Evolutionary conservation across 30 jellyfish, hydroid and myxozoan species (phyloP), one percentile per base, ranked within the genome.

Genomic region (Chironex yamaguchii): DNA sequence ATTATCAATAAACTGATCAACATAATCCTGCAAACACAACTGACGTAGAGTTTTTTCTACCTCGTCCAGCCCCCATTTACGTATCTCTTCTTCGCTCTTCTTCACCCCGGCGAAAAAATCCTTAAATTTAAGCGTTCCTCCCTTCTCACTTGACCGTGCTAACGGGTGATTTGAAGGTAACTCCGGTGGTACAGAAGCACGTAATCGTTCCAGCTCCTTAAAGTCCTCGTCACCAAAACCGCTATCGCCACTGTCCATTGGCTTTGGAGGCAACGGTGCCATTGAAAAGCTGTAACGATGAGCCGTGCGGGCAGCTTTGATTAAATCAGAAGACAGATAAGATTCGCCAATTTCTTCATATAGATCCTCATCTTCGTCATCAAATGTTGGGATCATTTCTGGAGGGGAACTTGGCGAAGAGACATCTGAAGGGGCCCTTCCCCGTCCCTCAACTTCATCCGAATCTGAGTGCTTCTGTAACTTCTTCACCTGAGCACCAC

Each of bases 171-270:
- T 92, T 20, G 87, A 96, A 31, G 98, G 97, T 13, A 92, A 71
- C 22, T 96, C 97, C 24, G 98, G 98, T 4, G 98, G 98, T 9
- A n/a, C 33, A 29, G 76, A 76, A n/a, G 71, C 71, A 64, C 83
- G 49, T 36, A 36, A 84, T 25, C 36, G 52, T 3, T 84, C 88
- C 62, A 84, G 28, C 27, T 72, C 88, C 64, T 70, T 84, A 33
- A 76, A 93, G 52, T 91, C 98, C 49, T 49, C 52, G 66, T 92
- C 98, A 52, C 80, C 98, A 74, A 92, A 92, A 29, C 98, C 98
- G 75, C 98, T 92, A 13, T 33, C 89, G 48, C 82, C 52, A 14
- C 64, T 54, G 25, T 24, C 63, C n/a, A 84, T 51, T 75, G 84
- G 29, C 67, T 62, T 71, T 27, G 29, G 53, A n/a, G 85, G 76